Conservation (phyloP, 1,140 invertebrate species). For the Rhopalosiphum maidis region DNA sequence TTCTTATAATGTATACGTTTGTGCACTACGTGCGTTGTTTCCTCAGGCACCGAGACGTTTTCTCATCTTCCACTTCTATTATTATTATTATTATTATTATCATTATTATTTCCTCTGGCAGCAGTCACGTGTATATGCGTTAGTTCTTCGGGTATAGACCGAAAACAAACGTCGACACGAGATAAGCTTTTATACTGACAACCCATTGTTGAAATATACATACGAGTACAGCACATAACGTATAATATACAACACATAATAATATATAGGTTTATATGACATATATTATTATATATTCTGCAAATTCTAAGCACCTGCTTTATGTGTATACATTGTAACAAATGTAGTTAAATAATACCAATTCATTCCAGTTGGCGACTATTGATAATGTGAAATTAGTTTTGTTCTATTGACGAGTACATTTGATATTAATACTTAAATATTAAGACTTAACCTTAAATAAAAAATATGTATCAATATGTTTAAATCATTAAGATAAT, state of each 20-base stretch:
- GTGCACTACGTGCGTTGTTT: not conserved
- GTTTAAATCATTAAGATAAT: too few species aligned
- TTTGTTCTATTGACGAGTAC: not conserved
- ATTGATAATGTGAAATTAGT: not conserved
- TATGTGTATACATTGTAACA: not conserved
- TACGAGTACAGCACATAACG: not conserved
- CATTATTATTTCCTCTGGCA: not conserved
- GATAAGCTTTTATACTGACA: not conserved
- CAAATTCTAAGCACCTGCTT: not conserved
- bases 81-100: constrained; percentile 18
- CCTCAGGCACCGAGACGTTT: not conserved
- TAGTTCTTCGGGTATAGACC: not conserved
- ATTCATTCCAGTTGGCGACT: not conserved
- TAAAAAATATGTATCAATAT: not conserved
- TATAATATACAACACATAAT: not conserved
- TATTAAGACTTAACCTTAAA: not conserved
- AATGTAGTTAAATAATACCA: not conserved
- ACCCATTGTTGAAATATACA: not conserved
- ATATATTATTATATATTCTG: not conserved
- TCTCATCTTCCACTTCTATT: not conserved
- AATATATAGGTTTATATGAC: not conserved
- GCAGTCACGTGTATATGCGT: not conserved
- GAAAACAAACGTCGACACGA: constrained; percentile 14
- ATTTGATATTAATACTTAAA: not conserved
- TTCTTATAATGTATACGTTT: not conserved